Conservation (phyloP, 2,888 invertebrate genomes). For the Taenaris catops region DNA sequence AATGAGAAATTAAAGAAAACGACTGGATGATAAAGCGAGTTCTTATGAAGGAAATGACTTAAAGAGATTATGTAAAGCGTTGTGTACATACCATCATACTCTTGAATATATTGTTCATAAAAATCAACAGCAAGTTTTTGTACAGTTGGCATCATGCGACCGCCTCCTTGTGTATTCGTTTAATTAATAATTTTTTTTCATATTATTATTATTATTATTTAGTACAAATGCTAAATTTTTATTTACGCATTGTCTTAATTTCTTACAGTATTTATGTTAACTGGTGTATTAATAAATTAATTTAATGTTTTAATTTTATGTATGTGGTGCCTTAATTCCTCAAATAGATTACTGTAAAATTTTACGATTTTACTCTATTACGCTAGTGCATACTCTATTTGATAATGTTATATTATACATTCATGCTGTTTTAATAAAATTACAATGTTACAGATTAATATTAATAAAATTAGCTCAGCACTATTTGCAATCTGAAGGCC, state of each 20-base stretch:
- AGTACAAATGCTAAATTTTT: slow-evolving; percentile 35
- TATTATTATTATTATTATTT: slow-evolving; percentile 32
- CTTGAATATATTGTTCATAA: slow-evolving; percentile 9
- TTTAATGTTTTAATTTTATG: slow-evolving; percentile 49
- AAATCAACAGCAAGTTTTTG: slow-evolving; percentile 3
- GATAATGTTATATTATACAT: not conserved
- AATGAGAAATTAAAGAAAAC: slow-evolving; percentile 36
- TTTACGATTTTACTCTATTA: slow-evolving; percentile 18
- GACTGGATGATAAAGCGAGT: slow-evolving; percentile 33
- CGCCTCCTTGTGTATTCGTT: slow-evolving; percentile 27
- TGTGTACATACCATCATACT: slow-evolving; percentile 19
- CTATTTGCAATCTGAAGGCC: slow-evolving; percentile 32
- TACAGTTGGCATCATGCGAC: slow-evolving; percentile 47
- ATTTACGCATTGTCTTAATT: slow-evolving; percentile 34
- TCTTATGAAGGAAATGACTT: slow-evolving; percentile 30
- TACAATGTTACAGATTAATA: slow-evolving; percentile 23
- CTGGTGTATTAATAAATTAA: slow-evolving; percentile 54
- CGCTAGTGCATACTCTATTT: slow-evolving; percentile 18
- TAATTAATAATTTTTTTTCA: slow-evolving; percentile 28
- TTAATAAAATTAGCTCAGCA: slow-evolving; percentile 32
- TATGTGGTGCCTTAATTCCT: slow-evolving; percentile 71
- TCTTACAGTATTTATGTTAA: slow-evolving; percentile 66
- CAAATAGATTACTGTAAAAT: slow-evolving; percentile 22
- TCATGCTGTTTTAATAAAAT: slow-evolving; percentile 20
- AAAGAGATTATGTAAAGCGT: slow-evolving; percentile 22